Conservation (phyloP, 2,113 vertebrate species). For the Meleagris gallopavo region DNA sequence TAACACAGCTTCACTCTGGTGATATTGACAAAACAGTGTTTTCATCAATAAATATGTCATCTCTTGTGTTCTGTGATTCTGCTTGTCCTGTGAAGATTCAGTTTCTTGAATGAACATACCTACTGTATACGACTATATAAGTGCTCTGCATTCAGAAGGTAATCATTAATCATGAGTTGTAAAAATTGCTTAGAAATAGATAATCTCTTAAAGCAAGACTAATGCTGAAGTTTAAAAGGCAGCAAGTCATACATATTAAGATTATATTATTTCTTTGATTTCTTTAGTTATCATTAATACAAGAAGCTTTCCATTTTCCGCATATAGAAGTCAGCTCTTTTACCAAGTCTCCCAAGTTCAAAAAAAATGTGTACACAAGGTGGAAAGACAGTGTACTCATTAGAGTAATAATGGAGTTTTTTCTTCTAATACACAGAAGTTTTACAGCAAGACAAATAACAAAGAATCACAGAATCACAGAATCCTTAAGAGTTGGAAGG, state of each 20-base stretch:
- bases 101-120: background rate
- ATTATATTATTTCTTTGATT: background rate
- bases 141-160: background rate
- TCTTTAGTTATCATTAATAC: background rate
- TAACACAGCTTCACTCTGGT: slow-evolving; percentile 34
- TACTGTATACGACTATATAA: background rate
- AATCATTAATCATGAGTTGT: background rate
- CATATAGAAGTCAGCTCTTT: background rate
- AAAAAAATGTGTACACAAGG: background rate
- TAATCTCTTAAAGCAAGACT: background rate
- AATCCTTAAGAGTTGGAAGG: too few species aligned
- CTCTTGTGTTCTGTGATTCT: background rate
- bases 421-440: background rate
- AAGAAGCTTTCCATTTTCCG: background rate
- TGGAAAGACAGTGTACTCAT: background rate
- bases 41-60: slow-evolving; percentile 64
- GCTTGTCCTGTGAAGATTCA: slow-evolving; percentile 19
- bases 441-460: background rate
- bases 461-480: too few species aligned
- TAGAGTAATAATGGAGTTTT: background rate
- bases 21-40: slow-evolving; percentile 60
- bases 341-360: background rate
- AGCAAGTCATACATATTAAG: background rate
- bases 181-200: background rate
- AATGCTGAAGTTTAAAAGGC: background rate